A percentile compares a stretch with the other conserved stretches of the same genome.
These are phyloP conservation scores for Australoheros scitulus DNA, from an alignment of 2,113 vertebrate species.

Conservation along the genomic window DNA sequence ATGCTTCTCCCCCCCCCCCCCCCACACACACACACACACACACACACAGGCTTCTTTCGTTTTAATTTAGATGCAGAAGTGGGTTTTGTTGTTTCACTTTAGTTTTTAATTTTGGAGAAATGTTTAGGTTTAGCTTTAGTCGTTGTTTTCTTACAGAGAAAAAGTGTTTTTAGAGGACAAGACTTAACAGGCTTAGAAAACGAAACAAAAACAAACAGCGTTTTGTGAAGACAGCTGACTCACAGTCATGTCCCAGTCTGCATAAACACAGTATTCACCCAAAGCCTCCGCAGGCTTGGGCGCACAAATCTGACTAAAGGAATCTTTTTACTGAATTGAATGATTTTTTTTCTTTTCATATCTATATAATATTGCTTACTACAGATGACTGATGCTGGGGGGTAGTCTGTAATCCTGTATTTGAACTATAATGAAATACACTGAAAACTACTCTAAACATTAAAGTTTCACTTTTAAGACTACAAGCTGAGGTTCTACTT, in stretches of 20 bases:
- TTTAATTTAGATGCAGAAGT: neutral
- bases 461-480: neutral
- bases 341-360: neutral
- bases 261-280: neutral
- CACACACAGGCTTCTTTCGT: neutral
- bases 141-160: neutral
- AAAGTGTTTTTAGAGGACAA: neutral
- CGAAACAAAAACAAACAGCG: neutral
- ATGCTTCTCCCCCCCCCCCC: accelerated
- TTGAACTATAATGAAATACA: neutral
- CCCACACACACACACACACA: no score
- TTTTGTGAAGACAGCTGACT: neutral
- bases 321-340: no score
- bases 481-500: neutral
- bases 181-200: neutral
- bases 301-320: neutral
- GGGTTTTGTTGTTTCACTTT: neutral
- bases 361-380: neutral
- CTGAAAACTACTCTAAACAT: neutral
- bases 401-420: neutral
- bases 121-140: neutral
- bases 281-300: neutral
- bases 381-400: neutral
- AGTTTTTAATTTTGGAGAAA: neutral
- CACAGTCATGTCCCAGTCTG: no score